Evolutionary conservation across 2,113 vertebrate species (phyloP).

Genomic region (Callorhinus ursinus): DNA sequence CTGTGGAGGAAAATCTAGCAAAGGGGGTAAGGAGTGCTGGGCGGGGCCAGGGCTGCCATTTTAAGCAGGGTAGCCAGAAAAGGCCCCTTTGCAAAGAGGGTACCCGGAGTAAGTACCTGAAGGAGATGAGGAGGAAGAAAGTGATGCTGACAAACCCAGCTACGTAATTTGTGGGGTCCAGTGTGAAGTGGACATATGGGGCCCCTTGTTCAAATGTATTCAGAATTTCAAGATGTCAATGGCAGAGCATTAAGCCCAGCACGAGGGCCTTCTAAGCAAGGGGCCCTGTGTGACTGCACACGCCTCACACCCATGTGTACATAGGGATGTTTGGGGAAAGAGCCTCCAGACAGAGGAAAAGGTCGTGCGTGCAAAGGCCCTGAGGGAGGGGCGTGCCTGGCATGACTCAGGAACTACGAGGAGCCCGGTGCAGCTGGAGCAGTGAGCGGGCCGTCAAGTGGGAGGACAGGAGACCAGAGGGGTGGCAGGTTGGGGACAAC

Average conservation of each 20-base stretch:
- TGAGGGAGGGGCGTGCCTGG: not conserved
- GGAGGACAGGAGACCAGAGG: not conserved
- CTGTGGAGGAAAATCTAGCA: not conserved
- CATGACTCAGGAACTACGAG: not conserved
- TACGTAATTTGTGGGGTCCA: not conserved
- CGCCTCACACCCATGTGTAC: not conserved
- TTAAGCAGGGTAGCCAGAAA: not conserved
- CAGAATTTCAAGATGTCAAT: not conserved
- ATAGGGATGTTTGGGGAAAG: not conserved
- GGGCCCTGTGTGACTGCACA: not conserved
- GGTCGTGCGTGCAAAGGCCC: not conserved
- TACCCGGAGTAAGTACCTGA: not conserved
- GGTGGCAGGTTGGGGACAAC: not conserved
- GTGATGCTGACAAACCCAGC: not conserved
- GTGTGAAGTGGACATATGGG: not conserved
- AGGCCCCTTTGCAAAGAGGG: not conserved
- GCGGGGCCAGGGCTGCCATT: not conserved
- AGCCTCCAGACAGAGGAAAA: not conserved
- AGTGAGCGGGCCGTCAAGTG: fast-evolving
- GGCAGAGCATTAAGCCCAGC: not conserved
- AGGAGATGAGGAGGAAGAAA: not conserved
- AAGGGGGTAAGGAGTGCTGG: no score
- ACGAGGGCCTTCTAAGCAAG: not conserved
- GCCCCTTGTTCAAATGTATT: not conserved
- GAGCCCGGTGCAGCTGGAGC: not conserved